These are phyloP conservation scores for Calonectris borealis DNA, from an alignment of 2,113 vertebrate species.

Conservation along the genomic window DNA sequence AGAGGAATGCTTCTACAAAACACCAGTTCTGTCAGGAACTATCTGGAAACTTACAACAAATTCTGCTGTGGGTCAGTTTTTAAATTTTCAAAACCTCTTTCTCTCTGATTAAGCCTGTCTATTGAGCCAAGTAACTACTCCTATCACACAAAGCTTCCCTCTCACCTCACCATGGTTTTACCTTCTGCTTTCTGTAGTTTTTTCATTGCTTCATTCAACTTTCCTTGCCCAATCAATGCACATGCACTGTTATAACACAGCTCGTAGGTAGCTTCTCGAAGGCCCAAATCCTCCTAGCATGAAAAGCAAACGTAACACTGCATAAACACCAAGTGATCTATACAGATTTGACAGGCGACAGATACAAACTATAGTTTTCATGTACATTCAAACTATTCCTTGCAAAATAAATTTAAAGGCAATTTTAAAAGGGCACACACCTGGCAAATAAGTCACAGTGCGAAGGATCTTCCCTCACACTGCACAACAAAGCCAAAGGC, in stretches of 20 bases:
- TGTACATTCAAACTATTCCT: not conserved
- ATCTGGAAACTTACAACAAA: not conserved
- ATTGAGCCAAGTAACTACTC: not conserved
- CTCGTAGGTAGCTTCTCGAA: slow-evolving; percentile 92
- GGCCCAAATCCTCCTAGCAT: slow-evolving; percentile 88
- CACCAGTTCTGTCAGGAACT: not conserved
- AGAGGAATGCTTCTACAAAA: not conserved
- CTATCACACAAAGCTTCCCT: not conserved
- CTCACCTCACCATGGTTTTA: slow-evolving; percentile 54
- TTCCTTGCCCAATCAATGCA: slow-evolving; percentile 89
- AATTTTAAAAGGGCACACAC: not conserved
- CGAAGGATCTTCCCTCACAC: not conserved
- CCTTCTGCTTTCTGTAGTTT: slow-evolving; percentile 93
- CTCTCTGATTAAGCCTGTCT: not conserved
- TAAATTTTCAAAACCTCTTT: not conserved
- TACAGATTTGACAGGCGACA: not conserved
- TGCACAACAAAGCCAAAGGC: not conserved
- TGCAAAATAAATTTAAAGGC: not conserved
- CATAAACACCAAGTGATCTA: not conserved
- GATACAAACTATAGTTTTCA: not conserved
- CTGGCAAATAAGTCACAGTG: not conserved
- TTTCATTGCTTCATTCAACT: slow-evolving; percentile 84
- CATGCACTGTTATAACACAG: slow-evolving; percentile 95
- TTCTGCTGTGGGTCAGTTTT: not conserved
- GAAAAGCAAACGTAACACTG: not conserved